Evolutionary conservation across 2,888 invertebrate species (phyloP).

Genomic region (Drosophila phalerata): DNA sequence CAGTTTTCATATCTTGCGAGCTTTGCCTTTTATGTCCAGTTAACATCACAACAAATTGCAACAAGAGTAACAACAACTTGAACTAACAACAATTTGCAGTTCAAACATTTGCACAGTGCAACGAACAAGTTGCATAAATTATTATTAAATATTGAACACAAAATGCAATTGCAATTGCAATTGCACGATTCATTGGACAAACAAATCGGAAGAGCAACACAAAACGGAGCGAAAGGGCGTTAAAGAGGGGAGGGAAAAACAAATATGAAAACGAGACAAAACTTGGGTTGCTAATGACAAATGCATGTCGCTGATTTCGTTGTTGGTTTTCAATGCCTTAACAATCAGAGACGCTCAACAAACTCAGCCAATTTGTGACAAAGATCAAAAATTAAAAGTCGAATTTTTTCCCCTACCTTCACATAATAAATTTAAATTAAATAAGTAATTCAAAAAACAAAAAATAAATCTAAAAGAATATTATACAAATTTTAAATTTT

Average conservation of each 20-base stretch:
- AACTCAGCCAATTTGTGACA: not conserved
- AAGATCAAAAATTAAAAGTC: no score
- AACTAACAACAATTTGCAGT: constrained; percentile 28
- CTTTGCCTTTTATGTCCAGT: not conserved
- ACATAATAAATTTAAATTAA: no score
- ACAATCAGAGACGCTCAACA: not conserved
- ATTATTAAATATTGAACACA: constrained; percentile 49
- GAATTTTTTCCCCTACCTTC: no score
- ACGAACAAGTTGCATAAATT: constrained; percentile 70
- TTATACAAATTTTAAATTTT: no score
- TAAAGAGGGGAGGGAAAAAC: not conserved
- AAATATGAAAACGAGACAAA: constrained; percentile 29
- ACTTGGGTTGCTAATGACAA: constrained; percentile 70
- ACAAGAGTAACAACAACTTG: constrained; percentile 10
- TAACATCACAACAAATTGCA: constrained; percentile 8
- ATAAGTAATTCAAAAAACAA: no score
- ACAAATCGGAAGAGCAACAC: constrained; percentile 4
- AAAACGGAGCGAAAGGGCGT: not conserved
- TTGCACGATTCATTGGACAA: constrained; percentile 61
- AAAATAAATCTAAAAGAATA: no score
- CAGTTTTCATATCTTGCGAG: constrained; percentile 2
- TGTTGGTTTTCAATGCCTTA: constrained; percentile 31
- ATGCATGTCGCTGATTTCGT: constrained; percentile 55
- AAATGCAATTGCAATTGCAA: constrained; percentile 65
- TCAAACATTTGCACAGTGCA: constrained; percentile 67